Evolutionary conservation across 2,113 vertebrate genomes (phyloP), one percentile per base, ranked within the genome.

Genomic region (Eptatretus burgeri): DNA sequence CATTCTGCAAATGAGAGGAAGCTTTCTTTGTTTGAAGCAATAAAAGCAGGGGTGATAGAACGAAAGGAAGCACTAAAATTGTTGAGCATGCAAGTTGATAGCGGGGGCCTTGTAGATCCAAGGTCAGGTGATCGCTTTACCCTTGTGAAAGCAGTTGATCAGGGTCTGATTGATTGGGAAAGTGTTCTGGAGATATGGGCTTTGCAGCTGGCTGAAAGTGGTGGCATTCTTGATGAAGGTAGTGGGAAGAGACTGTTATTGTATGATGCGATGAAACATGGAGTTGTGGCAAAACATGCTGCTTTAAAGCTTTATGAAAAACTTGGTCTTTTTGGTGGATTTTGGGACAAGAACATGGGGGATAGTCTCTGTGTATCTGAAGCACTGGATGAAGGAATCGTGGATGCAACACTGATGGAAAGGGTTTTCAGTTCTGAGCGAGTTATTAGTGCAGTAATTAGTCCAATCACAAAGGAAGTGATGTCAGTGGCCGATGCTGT

Each of bases 271-370:
- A 66, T 89, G 50, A 73, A 77, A 12, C 69, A 67, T 2, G 82
- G 84, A 0, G 63, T 76, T 5, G 72, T 96, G 20, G 72, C 83
- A 7, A 76, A 79, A 2, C 79, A 83, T 64, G 77, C 79, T 0
- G 87, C 83, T 2, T 74, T 93, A 62, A 83, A 80, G n/a, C 70
- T 93, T 9, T 79, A 93, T 82, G 79, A 75, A 67, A 73, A 75
- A 66, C 74, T 84, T 66, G 74, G 73, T 63, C 75, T 87, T 69
- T 93, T 96, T 70, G 79, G 74, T 4, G 85, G 91, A 50, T 95
- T 96, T 73, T 72, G 93, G 52, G 84, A 94, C 67, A 68, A 76
- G 0, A 72, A 68, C 13, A 75, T 77, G 0, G 67, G 73, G 0
- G 79, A 88, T 13, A 72, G 80, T 2, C 70, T 91, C 19, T 84